A percentile compares a stretch with the other conserved stretches of the same genome.
phyloP scores from a whole-genome alignment of 2,113 vertebrate species.

The Prunella fulvescens region DNA sequence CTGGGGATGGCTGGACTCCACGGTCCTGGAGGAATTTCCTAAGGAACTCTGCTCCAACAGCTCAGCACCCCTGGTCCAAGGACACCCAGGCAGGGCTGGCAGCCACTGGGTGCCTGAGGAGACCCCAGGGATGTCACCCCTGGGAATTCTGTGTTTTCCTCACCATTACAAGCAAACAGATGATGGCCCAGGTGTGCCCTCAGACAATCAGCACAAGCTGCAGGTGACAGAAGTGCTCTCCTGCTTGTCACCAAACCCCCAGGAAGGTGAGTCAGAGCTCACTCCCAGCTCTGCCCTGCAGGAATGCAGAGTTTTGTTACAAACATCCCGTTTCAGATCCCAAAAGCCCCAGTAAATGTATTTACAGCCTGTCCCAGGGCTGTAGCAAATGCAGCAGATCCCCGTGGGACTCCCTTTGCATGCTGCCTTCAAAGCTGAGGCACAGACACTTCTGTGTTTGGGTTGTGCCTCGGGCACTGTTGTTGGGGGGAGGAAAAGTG shows the following conservation, averaged over 20 bases:
- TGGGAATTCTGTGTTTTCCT: accelerated
- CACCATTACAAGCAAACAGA: not conserved
- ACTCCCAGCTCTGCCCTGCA: not conserved
- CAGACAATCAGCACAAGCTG: no score
- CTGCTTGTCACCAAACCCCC: accelerated
- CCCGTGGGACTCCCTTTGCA: not conserved
- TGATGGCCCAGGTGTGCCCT: accelerated
- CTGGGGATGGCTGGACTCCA: accelerated
- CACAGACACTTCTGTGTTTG: not conserved
- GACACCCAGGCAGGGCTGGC: not conserved
- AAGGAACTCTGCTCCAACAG: accelerated
- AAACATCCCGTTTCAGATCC: not conserved
- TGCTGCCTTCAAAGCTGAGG: not conserved
- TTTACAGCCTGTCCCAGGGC: not conserved
- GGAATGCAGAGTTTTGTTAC: not conserved
- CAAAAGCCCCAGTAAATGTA: not conserved
- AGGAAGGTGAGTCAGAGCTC: not conserved
- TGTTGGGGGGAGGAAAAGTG: not conserved
- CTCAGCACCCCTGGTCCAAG: accelerated
- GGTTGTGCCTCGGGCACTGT: conserved; percentile 38
- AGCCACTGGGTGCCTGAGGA: accelerated
- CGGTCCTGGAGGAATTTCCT: not conserved
- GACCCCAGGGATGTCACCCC: accelerated
- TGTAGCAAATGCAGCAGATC: not conserved
- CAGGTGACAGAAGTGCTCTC: accelerated